phyloP scores from a whole-genome alignment of 2,113 vertebrate species.

The Malurus melanocephalus region DNA sequence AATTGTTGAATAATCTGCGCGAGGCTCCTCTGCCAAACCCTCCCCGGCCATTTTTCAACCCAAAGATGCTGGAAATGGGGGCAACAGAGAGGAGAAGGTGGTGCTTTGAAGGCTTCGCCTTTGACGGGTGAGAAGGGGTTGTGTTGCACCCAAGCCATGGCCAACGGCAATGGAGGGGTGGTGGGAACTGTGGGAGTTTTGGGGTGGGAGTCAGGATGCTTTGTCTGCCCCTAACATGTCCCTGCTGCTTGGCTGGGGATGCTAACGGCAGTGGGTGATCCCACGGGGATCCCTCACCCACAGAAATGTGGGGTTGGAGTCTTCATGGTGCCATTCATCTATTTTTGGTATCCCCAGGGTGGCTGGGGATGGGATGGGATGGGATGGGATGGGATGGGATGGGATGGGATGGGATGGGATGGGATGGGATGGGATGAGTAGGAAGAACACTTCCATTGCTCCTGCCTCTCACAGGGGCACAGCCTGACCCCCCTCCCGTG shows the following conservation, averaged over 20 bases:
- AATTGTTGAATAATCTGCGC: conserved; percentile 54
- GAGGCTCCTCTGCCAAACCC: conserved; percentile 45
- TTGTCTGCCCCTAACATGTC: not conserved
- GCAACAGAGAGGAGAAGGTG: not conserved
- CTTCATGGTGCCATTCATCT: fast-evolving
- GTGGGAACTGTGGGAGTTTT: not conserved
- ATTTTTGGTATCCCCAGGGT: fast-evolving
- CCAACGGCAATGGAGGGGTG: not conserved
- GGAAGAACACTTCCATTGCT: not conserved
- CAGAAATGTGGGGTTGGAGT: not conserved
- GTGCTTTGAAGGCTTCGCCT: not conserved
- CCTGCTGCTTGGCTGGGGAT: fast-evolving
- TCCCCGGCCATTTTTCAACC: conserved; percentile 29
- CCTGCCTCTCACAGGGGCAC: not conserved
- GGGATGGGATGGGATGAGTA: not conserved
- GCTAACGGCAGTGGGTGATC: fast-evolving
- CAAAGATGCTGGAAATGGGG: conserved; percentile 37
- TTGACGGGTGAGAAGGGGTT: not conserved
- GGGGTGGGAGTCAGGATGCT: not conserved
- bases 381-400: not conserved
- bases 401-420: not conserved
- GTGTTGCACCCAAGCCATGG: fast-evolving
- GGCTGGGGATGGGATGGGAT: not conserved
- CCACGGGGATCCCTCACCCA: fast-evolving
- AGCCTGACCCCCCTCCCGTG: fast-evolving